Evolutionary conservation across 2,888 invertebrate genomes (phyloP), one percentile per base, ranked within the genome.

Genomic region (Sphinx pinastri): DNA sequence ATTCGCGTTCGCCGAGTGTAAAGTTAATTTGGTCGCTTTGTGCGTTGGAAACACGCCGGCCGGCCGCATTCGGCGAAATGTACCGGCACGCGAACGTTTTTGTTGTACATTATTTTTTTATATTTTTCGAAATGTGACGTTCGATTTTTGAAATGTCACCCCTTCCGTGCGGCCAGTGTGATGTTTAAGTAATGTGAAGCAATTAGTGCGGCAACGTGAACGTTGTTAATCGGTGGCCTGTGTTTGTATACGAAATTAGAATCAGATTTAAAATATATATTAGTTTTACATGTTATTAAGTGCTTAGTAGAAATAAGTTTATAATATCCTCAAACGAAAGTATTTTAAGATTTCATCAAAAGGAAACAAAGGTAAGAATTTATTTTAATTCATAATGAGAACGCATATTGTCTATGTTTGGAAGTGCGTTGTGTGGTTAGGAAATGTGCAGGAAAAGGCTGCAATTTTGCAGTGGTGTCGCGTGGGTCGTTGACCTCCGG

Each of bases 1-100:
- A 73, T 68, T 70, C 72, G 70, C 68, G 70, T 77, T 76, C 74
- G 68, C 69, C 67, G 76, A 74, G 72, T 74, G 84, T 73, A 83
- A 80, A 77, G 78, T 77, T 58, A 80, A 75, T 71, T 79, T 84
- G 81, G 85, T 77, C 73, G 82, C 81, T 84, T 86, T 85, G 84
- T 86, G 85, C 84, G 87, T 84, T 84, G 76, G 81, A 76, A 86
- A 83, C 84, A 83, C 81, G 84, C 84, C 83, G 85, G 78, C 82
- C 81, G 87, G 85, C 84, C 88, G 90, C 93, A 92, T 92, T 92
- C 89, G 91, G 81, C 86, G 88, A 89, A 87, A 89, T 89, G 92
- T 91, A 85, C 89, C 88, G 92, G 90, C 89, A 90, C 93, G 92
- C 89, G 93, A 90, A 90, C 87, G 90, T 88, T 92, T 91, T 93